phyloP scores from a whole-genome alignment of 2,113 vertebrate species.

The Oryzias celebensis region DNA sequence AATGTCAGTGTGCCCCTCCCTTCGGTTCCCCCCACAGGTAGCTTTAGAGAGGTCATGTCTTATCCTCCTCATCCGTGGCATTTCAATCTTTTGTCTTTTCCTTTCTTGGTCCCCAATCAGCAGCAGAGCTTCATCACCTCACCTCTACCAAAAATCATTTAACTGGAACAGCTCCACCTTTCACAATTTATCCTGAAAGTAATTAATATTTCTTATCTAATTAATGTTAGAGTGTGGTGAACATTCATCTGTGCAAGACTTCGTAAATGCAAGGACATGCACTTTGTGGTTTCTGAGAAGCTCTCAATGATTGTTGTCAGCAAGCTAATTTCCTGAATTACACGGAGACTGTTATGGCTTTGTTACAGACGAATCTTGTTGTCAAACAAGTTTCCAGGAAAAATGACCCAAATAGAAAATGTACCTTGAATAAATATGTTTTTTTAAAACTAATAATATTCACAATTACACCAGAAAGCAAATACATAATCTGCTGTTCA shows the following conservation, averaged over 20 bases:
- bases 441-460: not conserved
- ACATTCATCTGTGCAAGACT: constrained; percentile 16
- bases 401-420: not conserved
- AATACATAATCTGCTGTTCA: constrained; percentile 22
- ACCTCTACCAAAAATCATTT: constrained; percentile 37
- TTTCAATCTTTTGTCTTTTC: constrained; percentile 64
- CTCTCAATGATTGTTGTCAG: constrained; percentile 6
- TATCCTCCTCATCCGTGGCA: constrained; percentile 53
- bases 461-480: constrained; percentile 10
- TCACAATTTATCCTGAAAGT: not conserved
- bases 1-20: constrained; percentile 66
- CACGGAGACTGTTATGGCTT: not conserved
- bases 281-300: not conserved
- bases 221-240: constrained; percentile 4
- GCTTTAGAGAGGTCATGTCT: constrained; percentile 63
- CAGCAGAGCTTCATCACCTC: constrained; percentile 31
- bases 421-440: not conserved
- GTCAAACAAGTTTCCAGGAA: not conserved
- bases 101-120: constrained; percentile 22
- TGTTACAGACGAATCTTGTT: not conserved
- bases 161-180: constrained; percentile 18
- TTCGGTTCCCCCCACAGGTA: constrained; percentile 56
- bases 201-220: constrained; percentile 12
- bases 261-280: not conserved
- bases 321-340: not conserved